These are phyloP conservation scores for Leptura quadrifasciata DNA, from an alignment of 2,888 invertebrate species.

Conservation along the genomic window DNA sequence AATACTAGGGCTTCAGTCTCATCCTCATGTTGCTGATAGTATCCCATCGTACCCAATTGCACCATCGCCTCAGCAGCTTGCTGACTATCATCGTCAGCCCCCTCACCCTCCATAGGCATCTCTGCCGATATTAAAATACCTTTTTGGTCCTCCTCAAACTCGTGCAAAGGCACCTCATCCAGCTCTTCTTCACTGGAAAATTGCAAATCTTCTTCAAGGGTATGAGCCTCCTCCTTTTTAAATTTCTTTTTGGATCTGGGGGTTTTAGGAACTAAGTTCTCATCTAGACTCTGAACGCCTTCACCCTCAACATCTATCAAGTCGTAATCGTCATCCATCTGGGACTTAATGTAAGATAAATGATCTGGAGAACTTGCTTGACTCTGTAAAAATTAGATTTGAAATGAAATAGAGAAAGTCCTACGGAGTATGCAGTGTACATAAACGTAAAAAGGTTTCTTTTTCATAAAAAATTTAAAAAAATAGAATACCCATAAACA, in stretches of 20 bases:
- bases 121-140: slow-evolving; percentile 73
- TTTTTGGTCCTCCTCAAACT: slow-evolving; percentile 74
- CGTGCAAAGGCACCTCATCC: slow-evolving; percentile 77
- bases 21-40: slow-evolving; percentile 74
- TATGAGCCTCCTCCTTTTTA: slow-evolving; percentile 72
- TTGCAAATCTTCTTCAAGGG: slow-evolving; percentile 76
- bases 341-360: slow-evolving; percentile 62
- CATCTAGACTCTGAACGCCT: slow-evolving; percentile 69
- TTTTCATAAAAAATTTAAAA: too few species aligned
- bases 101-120: slow-evolving; percentile 66
- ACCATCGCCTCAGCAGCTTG: slow-evolving; percentile 88
- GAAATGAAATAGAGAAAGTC: too few species aligned
- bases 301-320: slow-evolving; percentile 82
- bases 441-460: too few species aligned
- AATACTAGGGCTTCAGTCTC: slow-evolving; percentile 61
- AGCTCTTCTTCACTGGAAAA: slow-evolving; percentile 84
- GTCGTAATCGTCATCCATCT: slow-evolving; percentile 77
- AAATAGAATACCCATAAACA: too few species aligned
- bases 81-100: slow-evolving; percentile 74
- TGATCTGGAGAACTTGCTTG: slow-evolving; percentile 79
- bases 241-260: slow-evolving; percentile 66
- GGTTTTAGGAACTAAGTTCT: slow-evolving; percentile 68
- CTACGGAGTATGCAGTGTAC: too few species aligned
- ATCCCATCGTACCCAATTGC: slow-evolving; percentile 81
- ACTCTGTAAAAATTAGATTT: slow-evolving; percentile 72